Conservation (phyloP, 2,797 vertebrate species). For the Kryptolebias ocellatus region DNA sequence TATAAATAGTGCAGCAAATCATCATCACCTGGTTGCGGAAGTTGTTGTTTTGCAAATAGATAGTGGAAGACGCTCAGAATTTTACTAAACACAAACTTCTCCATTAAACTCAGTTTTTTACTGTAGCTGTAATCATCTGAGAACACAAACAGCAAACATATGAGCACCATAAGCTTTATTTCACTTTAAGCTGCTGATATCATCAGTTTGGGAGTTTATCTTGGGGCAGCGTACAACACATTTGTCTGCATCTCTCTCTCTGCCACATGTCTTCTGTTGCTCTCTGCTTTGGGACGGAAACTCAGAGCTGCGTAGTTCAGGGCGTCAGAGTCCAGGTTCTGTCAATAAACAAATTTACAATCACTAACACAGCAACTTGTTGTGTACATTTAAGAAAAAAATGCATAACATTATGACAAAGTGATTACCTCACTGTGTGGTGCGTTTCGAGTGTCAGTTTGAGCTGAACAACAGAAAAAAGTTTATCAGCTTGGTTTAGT, state of each 20-base stretch:
- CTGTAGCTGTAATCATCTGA: too few species aligned
- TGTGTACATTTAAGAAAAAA: rapidly evolving
- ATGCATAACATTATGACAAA: not conserved
- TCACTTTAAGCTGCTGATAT: too few species aligned
- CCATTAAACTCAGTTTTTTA: too few species aligned
- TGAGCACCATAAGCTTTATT: too few species aligned
- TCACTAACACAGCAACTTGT: not conserved
- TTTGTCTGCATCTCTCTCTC: not conserved
- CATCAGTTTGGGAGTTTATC: not conserved
- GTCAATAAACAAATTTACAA: constrained; percentile 1
- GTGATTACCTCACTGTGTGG: constrained; percentile 8
- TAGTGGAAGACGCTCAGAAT: too few species aligned
- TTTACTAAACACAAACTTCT: too few species aligned
- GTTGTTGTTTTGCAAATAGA: too few species aligned
- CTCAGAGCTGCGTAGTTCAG: constrained; percentile 13
- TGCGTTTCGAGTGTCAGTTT: not conserved
- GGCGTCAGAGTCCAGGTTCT: constrained; percentile 18
- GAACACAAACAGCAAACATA: too few species aligned
- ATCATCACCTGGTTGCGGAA: too few species aligned
- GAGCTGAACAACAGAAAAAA: constrained; percentile 14
- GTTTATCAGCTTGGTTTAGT: not conserved
- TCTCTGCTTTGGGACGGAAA: not conserved
- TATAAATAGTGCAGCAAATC: too few species aligned
- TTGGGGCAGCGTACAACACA: not conserved
- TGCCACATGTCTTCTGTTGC: not conserved